Base-by-base conservation (phyloP, 2,113 vertebrate species). In the Dolichallabes microphthalmus region DNA sequence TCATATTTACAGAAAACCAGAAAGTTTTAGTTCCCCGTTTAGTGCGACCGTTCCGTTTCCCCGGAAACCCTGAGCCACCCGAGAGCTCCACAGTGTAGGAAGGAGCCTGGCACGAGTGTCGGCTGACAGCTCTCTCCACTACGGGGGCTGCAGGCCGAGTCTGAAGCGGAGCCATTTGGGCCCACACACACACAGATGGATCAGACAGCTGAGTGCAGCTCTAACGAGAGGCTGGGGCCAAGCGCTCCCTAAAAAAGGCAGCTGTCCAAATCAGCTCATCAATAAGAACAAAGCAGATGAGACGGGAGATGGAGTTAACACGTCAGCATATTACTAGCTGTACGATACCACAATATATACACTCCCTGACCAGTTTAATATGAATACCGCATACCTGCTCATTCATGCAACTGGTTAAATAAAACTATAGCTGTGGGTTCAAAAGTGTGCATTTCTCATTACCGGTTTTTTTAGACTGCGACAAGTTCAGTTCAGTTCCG, bases 151-250 rank as follows among this genome's bases (percentile, higher is more conserved):
- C 39, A 86, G 71, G 71, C 61, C 20, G 25, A 69, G 64, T 63
- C 79, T 80, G 77, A 85, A 80, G 76, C 64, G 73, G 53, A 85
- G 82, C 83, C 52, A 64, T 80, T 85, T 79, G 88, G 73, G 80
- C 63, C 85, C 85, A 86, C 85, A 86, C 85, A 86, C 85, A 86
- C 79, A 74, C 88, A 87, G 85, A 88, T 88, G 88, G 85, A 88
- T 84, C 71, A 76, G 87, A 88, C 85, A 88, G 87, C 71, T 82
- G 85, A 88, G 76, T 86, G 71, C 79, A 85, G 85, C 64, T 83
- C 15, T 81, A 82, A 86, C 20, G 39, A 88, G 88, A 53, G 71
- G 13, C 19, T 50, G 60, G 68, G 82, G 83, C 88, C 88, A 85
- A 88, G 76, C 30, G 69, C 74, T 81, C 52, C 25, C 61, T 13